Percentiles rank a stretch among this genome's conserved stretches.
Evolutionary conservation across 2,888 invertebrate genomes (phyloP).

Genomic region (Chrysomela aeneicollis): DNA sequence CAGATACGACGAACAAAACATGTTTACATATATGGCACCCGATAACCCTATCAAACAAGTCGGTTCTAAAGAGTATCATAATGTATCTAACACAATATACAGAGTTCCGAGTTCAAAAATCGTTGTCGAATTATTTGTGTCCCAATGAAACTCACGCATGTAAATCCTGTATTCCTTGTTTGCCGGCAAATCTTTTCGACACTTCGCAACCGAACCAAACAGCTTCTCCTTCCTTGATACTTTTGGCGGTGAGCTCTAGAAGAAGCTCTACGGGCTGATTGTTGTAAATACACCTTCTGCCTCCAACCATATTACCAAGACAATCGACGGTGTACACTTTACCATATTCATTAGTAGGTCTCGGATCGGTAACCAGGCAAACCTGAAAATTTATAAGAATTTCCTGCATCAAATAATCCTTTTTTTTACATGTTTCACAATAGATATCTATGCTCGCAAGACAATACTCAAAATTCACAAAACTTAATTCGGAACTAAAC

Average conservation of each 20-base stretch:
- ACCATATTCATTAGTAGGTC: conserved; percentile 80
- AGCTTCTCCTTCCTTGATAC: conserved; percentile 81
- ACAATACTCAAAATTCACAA: no score
- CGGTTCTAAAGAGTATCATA: no score
- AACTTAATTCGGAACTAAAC: no score
- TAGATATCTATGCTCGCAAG: no score
- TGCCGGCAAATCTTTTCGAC: conserved; percentile 78
- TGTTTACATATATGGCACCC: no score
- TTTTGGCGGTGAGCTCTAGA: conserved; percentile 76
- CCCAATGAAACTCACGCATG: conserved; percentile 78
- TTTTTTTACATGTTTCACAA: no score
- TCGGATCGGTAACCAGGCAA: conserved; percentile 87
- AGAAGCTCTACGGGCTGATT: conserved; percentile 85
- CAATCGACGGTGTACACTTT: conserved; percentile 85
- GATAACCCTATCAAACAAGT: no score
- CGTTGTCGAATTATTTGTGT: no score
- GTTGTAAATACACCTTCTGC: conserved; percentile 81
- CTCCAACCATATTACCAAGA: conserved; percentile 88
- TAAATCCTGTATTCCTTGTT: conserved; percentile 81
- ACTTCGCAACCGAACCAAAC: conserved; percentile 96
- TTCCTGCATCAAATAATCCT: no score
- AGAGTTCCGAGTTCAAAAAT: no score
- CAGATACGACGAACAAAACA: no score
- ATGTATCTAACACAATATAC: no score
- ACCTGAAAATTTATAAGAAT: conserved; percentile 66